Evolutionary conservation across 2,888 invertebrate species (phyloP), one percentile per base, ranked within the genome.

Genomic region (Harpalus rufipes): DNA sequence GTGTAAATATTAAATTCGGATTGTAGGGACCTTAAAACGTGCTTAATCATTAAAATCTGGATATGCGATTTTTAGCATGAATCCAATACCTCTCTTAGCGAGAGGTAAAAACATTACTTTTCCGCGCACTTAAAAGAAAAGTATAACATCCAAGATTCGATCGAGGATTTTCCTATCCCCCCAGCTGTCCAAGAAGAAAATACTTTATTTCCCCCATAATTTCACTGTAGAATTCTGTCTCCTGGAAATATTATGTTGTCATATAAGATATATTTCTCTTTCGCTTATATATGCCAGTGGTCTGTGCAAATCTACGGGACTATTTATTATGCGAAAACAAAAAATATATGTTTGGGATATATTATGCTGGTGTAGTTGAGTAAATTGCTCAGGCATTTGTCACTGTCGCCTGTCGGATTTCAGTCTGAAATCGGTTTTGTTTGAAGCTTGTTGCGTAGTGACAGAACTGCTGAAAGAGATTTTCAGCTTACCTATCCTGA

Each of bases 281-380:
- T 39, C 39, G 58, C 79, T 79, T 79, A 61, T 79, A 79, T 79
- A 79, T 79, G 58, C 59, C 61, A 79, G 79, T 61, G 18, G 18
- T 63, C 14, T 8, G 16, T 14, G 18, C 10, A 14, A 21, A 32
- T 51, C 44, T 51, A 51, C 44, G 14, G 14, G 61, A 59, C 79
- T 79, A 79, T 79, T 79, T 79, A 79, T 79, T 79, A 79, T 61
- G 79, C 61, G 79, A 61, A 79, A 39, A 25, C 78, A 79, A 61
- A 59, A 61, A 79, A 79, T 79, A 79, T 61, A 61, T 79, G 59
- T 79, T 79, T 61, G 16, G 79, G 61, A 79, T 59, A 79, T 79
- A 79, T 79, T 79, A 79, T 59, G n/a, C 41, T 39, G 32, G 32
- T 61, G 10, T 59, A 79, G 16, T 79, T 25, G 21, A 39, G 79